A percentile compares a stretch with the other conserved stretches of the same genome.
Evolutionary conservation across 2,113 vertebrate genomes (phyloP).

Genomic region (Odobenus rosmarus): DNA sequence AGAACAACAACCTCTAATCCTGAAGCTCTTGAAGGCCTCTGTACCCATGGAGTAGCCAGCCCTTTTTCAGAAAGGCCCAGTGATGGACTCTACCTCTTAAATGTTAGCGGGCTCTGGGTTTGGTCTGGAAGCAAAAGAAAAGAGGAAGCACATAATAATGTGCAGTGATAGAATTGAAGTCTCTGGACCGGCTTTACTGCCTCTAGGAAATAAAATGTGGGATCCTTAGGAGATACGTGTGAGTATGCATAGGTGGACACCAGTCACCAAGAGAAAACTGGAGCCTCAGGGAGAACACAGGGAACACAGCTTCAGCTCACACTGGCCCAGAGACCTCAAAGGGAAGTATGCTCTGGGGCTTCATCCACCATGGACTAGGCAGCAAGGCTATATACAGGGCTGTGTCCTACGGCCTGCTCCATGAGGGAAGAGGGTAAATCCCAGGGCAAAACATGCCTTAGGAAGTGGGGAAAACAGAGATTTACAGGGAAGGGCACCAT

Average conservation of each 20-base stretch:
- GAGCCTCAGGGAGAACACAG: background rate
- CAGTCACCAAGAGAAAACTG: background rate
- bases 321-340: background rate
- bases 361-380: background rate
- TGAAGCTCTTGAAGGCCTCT: background rate
- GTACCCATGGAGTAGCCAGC: too few relatives aligned
- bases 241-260: background rate
- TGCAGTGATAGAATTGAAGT: background rate
- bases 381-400: background rate
- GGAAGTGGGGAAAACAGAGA: background rate
- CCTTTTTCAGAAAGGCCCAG: background rate
- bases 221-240: background rate
- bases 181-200: background rate
- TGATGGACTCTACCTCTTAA: background rate
- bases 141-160: background rate
- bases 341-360: background rate
- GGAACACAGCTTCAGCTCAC: background rate
- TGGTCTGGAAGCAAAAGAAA: background rate
- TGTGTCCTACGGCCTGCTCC: background rate
- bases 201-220: background rate
- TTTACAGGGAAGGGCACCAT: background rate
- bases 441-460: background rate
- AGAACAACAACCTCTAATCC: background rate
- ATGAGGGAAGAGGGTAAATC: background rate
- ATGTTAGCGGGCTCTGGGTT: background rate